These are phyloP conservation scores for Pogonocherus hispidulus DNA, from an alignment of 2,888 invertebrate genomes.

Conservation along the genomic window DNA sequence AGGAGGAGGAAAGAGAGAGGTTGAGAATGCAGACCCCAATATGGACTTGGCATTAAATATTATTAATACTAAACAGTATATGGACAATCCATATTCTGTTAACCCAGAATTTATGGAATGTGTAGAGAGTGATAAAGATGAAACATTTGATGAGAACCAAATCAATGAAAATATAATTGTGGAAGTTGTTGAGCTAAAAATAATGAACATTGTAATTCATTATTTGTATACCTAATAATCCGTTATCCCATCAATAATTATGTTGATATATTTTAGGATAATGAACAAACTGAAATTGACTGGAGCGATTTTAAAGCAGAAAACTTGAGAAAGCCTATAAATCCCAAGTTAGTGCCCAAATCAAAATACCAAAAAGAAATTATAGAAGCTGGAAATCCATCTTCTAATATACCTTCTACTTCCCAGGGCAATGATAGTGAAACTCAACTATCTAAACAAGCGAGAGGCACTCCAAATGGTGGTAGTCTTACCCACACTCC, in stretches of 20 bases:
- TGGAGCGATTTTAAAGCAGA: not conserved
- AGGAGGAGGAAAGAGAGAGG: not conserved
- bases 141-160: no score
- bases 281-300: constrained; percentile 1
- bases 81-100: not conserved
- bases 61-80: not conserved
- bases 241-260: not conserved
- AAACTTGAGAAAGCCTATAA: not conserved
- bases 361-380: not conserved
- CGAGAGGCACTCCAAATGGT: constrained; percentile 3
- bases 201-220: no score
- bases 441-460: not conserved
- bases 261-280: not conserved
- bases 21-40: not conserved
- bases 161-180: no score
- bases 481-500: not conserved
- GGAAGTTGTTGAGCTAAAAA: no score
- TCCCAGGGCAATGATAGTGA: no score
- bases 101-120: not conserved
- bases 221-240: no score
- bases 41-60: not conserved
- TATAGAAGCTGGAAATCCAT: no score
- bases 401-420: not conserved
- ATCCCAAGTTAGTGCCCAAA: not conserved
- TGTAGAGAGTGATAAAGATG: not conserved